Evolutionary conservation across 2,888 invertebrate species (phyloP).

Genomic region (Drosophila engyochracea): DNA sequence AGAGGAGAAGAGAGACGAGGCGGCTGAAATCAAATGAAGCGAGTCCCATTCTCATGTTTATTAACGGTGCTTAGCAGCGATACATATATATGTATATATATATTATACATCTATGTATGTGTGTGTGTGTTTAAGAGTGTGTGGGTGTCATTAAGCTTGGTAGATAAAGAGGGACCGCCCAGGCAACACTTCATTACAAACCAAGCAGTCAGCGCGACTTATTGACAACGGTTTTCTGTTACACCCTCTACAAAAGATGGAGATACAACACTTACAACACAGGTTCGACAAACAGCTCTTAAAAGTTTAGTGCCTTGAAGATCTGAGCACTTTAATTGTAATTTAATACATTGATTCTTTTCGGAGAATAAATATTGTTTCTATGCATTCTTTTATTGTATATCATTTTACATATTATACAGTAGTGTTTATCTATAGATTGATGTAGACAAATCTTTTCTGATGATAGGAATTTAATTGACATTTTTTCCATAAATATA

Average conservation of each 20-base stretch:
- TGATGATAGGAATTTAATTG: neutral
- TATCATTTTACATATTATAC: neutral
- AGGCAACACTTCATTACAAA: constrained; percentile 60
- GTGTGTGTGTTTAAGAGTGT: constrained; percentile 20
- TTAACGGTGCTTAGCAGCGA: constrained; percentile 71
- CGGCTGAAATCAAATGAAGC: constrained; percentile 76
- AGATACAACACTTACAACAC: neutral
- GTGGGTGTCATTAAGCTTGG: constrained; percentile 77
- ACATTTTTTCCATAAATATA: neutral
- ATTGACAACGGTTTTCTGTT: constrained; percentile 51
- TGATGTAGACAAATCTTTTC: neutral
- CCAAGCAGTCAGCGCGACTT: constrained; percentile 39
- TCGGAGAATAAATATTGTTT: neutral
- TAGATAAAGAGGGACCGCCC: constrained; percentile 68
- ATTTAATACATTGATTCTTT: neutral
- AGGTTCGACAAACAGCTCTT: neutral
- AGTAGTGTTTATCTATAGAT: neutral
- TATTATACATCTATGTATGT: constrained; percentile 19
- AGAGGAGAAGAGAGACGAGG: constrained; percentile 16
- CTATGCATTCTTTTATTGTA: neutral
- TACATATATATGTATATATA: constrained; percentile 22
- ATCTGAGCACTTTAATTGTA: neutral
- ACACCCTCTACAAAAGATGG: constrained; percentile 29
- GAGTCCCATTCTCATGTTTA: constrained; percentile 76
- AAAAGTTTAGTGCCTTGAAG: neutral